These are phyloP conservation scores for Zosterops borbonicus DNA, from an alignment of 2,113 vertebrate genomes.

Conservation along the genomic window DNA sequence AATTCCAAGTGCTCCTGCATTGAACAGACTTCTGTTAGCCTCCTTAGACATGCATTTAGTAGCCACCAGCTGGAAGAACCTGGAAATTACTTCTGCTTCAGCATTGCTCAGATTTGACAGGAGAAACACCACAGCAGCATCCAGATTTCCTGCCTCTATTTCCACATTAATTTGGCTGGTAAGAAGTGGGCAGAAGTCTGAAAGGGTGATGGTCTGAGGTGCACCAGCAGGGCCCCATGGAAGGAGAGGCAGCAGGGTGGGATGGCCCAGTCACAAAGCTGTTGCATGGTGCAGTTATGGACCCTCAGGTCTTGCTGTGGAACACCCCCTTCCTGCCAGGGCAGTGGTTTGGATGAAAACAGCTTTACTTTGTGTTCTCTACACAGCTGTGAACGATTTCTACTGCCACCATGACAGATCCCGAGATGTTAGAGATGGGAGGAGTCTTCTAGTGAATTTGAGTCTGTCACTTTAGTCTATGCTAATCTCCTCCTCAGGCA, in stretches of 20 bases:
- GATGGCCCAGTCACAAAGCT: background rate
- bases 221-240: fast-evolving
- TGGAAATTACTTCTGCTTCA: background rate
- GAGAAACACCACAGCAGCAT: background rate
- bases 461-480: background rate
- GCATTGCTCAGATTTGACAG: background rate
- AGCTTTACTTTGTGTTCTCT: background rate
- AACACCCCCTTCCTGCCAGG: background rate
- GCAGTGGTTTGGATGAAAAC: background rate
- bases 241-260: background rate
- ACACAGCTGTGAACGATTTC: background rate
- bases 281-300: background rate
- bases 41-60: background rate
- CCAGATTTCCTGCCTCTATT: background rate
- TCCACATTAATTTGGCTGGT: background rate
- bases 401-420: background rate
- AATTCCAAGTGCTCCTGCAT: background rate
- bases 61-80: background rate
- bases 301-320: background rate
- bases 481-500: background rate
- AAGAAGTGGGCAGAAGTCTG: background rate
- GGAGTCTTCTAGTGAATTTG: background rate
- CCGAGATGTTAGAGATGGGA: background rate
- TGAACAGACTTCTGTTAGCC: background rate
- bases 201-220: background rate